phyloP scores from a whole-genome alignment of 2,797 vertebrate genomes.

The Squalus acanthias region DNA sequence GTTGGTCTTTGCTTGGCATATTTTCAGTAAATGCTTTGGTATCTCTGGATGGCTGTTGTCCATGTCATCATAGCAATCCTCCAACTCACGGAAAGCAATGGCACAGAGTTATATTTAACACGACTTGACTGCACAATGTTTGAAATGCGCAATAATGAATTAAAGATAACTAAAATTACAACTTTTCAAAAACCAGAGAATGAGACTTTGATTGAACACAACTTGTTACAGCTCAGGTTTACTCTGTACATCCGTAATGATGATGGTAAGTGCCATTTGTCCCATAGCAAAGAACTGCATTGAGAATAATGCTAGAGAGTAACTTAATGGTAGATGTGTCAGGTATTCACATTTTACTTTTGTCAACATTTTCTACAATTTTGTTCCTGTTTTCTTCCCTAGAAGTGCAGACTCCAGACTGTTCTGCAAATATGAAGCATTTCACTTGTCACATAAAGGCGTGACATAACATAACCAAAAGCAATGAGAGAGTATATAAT shows the following conservation, averaged over 20 bases:
- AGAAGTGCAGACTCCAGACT: too few species aligned
- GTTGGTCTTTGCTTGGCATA: not conserved
- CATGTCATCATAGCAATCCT: too few species aligned
- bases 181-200: not conserved
- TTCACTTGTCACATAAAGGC: too few species aligned
- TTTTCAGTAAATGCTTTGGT: not conserved
- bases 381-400: not conserved
- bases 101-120: not conserved
- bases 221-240: not conserved
- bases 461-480: too few species aligned
- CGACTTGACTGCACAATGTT: too few species aligned
- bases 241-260: not conserved
- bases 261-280: not conserved
- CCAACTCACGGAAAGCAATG: not conserved
- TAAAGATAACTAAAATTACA: too few species aligned
- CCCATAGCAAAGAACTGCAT: not conserved
- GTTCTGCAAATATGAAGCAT: too few species aligned
- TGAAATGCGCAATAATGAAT: too few species aligned
- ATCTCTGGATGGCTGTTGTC: too few species aligned
- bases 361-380: not conserved
- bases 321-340: not conserved
- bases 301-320: not conserved
- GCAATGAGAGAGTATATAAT: too few species aligned
- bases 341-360: too few species aligned
- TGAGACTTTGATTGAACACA: not conserved